Conservation (phyloP, 2,797 vertebrate genomes). For the Mormyrus hasselquistii region DNA sequence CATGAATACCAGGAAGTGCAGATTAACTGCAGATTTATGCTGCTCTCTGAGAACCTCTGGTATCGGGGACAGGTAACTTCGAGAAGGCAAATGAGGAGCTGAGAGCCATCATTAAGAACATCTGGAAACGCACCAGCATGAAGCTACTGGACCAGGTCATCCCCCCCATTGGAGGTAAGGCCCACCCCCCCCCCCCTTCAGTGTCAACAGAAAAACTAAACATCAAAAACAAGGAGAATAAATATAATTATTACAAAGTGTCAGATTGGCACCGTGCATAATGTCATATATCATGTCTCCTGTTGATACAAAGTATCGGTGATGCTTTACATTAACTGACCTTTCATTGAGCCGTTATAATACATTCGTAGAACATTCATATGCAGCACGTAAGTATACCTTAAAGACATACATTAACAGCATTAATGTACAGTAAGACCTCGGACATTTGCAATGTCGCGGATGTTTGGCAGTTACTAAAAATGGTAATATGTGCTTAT, state of each 20-base stretch:
- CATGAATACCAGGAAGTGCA: background rate
- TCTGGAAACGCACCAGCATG: constrained; percentile 99
- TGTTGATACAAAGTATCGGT: background rate
- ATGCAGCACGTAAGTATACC: background rate
- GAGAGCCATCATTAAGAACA: constrained; percentile 90
- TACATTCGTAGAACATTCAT: background rate
- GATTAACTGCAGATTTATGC: background rate
- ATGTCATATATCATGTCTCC: background rate
- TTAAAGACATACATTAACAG: background rate
- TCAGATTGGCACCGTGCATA: background rate
- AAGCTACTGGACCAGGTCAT: constrained; percentile 98
- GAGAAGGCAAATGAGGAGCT: constrained; percentile 96
- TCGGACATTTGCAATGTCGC: too few relatives aligned
- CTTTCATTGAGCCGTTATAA: background rate
- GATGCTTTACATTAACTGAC: background rate
- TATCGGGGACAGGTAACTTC: constrained; percentile 78
- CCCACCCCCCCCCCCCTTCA: background rate
- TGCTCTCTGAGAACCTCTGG: background rate
- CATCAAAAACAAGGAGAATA: background rate
- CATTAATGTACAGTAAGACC: background rate
- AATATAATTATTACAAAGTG: background rate
- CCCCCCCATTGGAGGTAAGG: constrained; percentile 87
- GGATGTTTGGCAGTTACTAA: too few relatives aligned
- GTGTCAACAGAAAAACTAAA: background rate
- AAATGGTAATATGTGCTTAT: too few relatives aligned